Conservation (phyloP, 2,113 vertebrate genomes). For the Scatophagus argus region DNA sequence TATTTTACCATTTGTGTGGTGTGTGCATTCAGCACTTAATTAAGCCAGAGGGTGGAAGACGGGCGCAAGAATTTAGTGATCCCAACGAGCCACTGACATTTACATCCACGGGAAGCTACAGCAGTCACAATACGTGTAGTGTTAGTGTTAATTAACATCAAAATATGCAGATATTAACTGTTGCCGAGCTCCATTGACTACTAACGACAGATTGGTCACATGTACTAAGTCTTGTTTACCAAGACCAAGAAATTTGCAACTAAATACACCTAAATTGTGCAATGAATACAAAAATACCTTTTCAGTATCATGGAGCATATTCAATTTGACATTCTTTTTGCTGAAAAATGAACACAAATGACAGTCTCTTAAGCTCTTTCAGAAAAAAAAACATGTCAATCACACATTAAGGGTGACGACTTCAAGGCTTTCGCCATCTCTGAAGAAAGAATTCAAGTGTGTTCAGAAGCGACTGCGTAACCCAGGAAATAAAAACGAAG, state of each 20-base stretch:
- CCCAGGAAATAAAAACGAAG: neutral
- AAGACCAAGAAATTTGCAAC: neutral
- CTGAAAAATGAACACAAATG: neutral
- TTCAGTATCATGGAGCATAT: neutral
- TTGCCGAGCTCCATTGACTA: neutral
- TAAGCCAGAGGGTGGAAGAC: neutral
- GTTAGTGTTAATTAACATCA: neutral
- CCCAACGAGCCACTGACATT: neutral
- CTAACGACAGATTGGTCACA: neutral
- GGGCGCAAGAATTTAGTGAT: neutral
- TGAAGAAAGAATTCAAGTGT: neutral
- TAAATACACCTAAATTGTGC: neutral
- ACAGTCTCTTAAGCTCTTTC: too few species aligned
- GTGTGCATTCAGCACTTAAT: neutral
- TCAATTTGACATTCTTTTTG: neutral
- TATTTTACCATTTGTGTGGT: slow-evolving; percentile 1
- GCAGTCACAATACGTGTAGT: neutral
- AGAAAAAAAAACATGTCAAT: slow-evolving; percentile 2
- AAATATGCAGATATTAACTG: neutral
- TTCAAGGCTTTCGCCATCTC: neutral
- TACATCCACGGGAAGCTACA: neutral
- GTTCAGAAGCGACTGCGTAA: neutral
- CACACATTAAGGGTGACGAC: neutral
- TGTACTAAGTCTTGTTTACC: neutral
- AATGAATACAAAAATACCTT: neutral